These are phyloP conservation scores for Saxidomus purpurata DNA, from an alignment of 1,140 invertebrate genomes.

Conservation along the genomic window DNA sequence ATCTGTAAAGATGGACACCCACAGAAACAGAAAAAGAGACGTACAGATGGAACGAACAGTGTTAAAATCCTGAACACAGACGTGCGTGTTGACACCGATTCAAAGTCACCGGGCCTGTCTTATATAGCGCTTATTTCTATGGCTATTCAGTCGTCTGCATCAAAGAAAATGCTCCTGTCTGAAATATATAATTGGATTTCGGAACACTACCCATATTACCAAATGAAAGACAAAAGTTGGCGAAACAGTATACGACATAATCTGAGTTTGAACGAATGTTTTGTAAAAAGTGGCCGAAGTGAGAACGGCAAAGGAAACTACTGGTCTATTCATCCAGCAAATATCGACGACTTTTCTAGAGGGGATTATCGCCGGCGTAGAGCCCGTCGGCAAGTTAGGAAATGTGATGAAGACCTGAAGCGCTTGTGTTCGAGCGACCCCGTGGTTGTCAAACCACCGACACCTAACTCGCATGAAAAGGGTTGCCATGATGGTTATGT, in stretches of 20 bases:
- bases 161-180: conserved; percentile 97
- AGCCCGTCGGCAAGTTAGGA: conserved; percentile 96
- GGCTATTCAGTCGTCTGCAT: conserved; percentile 97
- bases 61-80: neutral
- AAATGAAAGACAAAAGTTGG: conserved; percentile 92
- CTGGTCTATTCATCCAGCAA: conserved; percentile 98
- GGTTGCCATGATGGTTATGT: conserved; percentile 30
- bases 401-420: conserved; percentile 83
- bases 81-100: neutral
- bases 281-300: conserved; percentile 90
- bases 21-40: neutral
- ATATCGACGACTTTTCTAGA: conserved; percentile 96
- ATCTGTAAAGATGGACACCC: neutral
- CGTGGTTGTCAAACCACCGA: neutral
- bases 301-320: conserved; percentile 98
- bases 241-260: conserved; percentile 86
- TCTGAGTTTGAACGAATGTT: conserved; percentile 87
- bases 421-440: conserved; percentile 44
- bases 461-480: neutral
- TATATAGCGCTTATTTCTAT: conserved; percentile 96
- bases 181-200: conserved; percentile 95
- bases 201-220: conserved; percentile 95
- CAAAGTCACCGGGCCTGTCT: conserved; percentile 92
- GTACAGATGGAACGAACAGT: neutral
- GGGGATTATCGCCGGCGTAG: conserved; percentile 97